These are phyloP conservation scores for Hypomecis atomaria DNA, from an alignment of 2,888 invertebrate genomes.

Conservation along the genomic window DNA sequence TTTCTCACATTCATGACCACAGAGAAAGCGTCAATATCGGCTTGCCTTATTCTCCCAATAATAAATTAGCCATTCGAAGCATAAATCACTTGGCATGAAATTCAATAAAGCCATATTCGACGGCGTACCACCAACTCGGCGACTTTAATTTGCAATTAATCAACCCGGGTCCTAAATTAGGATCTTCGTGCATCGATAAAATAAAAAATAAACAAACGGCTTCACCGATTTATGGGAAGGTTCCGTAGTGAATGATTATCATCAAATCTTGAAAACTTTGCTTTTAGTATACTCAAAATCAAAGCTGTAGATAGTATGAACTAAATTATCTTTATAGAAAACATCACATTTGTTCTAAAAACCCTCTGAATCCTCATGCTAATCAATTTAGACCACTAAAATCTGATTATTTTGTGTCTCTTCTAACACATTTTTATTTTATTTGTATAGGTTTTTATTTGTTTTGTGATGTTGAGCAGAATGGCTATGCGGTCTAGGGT, in stretches of 20 bases:
- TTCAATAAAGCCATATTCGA: constrained; percentile 83
- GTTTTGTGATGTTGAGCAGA: too few relatives aligned
- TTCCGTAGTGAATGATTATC: constrained; percentile 19
- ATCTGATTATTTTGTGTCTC: too few relatives aligned
- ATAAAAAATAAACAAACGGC: constrained; percentile 29
- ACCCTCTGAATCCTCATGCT: too few relatives aligned
- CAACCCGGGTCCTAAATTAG: constrained; percentile 76
- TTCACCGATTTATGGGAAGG: constrained; percentile 19
- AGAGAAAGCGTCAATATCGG: constrained; percentile 54
- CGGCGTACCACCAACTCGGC: constrained; percentile 71
- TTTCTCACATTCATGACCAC: constrained; percentile 19
- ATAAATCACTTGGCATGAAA: constrained; percentile 80
- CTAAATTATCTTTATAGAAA: too few relatives aligned
- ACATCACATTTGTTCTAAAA: too few relatives aligned
- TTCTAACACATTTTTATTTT: too few relatives aligned
- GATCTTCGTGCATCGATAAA: constrained; percentile 64
- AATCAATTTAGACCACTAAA: too few relatives aligned
- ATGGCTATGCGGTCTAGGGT: too few relatives aligned
- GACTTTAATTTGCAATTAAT: constrained; percentile 84
- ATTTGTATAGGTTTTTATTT: too few relatives aligned
- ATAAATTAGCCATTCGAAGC: constrained; percentile 74
- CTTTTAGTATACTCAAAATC: not conserved
- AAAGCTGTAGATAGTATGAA: too few relatives aligned
- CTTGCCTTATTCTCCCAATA: constrained; percentile 51
- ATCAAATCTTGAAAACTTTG: not conserved